phyloP scores from a whole-genome alignment of 37 sponge, comb jelly and placozoan genomes.

The Eunapius fragilis region DNA sequence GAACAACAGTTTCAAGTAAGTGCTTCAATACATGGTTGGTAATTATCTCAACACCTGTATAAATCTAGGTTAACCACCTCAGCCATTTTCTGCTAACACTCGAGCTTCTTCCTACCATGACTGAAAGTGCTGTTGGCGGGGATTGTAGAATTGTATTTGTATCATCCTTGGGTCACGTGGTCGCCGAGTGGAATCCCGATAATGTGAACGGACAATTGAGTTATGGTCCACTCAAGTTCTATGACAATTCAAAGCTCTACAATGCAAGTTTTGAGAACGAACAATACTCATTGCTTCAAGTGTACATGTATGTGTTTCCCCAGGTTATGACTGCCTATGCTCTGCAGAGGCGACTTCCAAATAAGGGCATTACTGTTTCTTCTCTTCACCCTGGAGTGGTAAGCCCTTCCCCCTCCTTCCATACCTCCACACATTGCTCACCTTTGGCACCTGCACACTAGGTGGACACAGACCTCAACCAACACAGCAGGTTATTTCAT shows the following conservation, averaged over 20 bases:
- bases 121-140: constrained; percentile 1
- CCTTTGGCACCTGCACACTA: not conserved
- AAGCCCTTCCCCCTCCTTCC: not conserved
- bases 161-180: constrained; percentile 34
- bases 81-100: constrained; percentile 53
- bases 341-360: constrained; percentile 53
- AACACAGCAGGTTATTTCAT: not conserved
- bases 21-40: not conserved
- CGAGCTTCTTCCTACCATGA: constrained; percentile 47
- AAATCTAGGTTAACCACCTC: constrained; percentile 51
- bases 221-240: constrained; percentile 28
- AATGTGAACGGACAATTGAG: constrained; percentile 32
- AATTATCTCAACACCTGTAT: not conserved
- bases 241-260: constrained; percentile 56
- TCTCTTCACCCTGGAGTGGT: constrained; percentile 70
- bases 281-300: not conserved
- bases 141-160: constrained; percentile 49
- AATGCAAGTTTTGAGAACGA: constrained; percentile 42
- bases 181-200: constrained; percentile 14
- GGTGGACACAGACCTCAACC: not conserved
- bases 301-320: no score
- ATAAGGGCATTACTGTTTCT: constrained; percentile 60
- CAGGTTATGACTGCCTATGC: constrained; percentile 59
- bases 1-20: constrained; percentile 53
- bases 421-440: not conserved